A percentile compares a stretch with the other conserved stretches of the same genome.
phyloP scores from a whole-genome alignment of 2,113 vertebrate species.

The Oreamnos americanus region DNA sequence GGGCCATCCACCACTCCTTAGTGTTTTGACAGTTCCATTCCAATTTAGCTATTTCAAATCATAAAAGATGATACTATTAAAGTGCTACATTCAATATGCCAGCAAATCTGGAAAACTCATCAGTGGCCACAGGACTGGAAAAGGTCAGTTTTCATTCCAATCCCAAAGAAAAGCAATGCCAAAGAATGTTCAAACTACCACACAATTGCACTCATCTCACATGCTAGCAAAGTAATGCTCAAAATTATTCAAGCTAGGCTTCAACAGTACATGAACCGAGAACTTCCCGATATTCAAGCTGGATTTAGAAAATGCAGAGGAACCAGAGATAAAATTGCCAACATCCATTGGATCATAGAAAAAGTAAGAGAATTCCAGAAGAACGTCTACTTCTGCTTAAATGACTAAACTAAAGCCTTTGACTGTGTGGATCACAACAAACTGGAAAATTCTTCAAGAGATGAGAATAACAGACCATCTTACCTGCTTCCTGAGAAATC shows the following conservation, averaged over 20 bases:
- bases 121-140: background rate
- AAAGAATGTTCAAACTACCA: background rate
- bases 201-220: background rate
- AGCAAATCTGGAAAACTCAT: background rate
- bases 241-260: background rate
- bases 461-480: background rate
- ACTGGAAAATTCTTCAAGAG: background rate
- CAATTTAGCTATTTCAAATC: background rate
- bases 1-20: background rate
- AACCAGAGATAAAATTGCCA: background rate
- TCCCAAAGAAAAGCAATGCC: background rate
- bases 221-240: background rate
- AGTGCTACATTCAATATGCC: background rate
- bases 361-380: background rate
- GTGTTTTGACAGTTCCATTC: background rate
- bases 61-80: background rate
- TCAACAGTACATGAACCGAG: fast-evolving
- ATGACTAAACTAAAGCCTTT: background rate
- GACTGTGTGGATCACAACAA: background rate
- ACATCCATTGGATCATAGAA: background rate
- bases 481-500: background rate
- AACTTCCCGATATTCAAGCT: background rate
- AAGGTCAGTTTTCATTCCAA: background rate
- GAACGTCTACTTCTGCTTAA: background rate
- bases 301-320: background rate